Evolutionary conservation across 2,113 vertebrate genomes (phyloP), one percentile per base, ranked within the genome.

Genomic region (Notothenia coriiceps): DNA sequence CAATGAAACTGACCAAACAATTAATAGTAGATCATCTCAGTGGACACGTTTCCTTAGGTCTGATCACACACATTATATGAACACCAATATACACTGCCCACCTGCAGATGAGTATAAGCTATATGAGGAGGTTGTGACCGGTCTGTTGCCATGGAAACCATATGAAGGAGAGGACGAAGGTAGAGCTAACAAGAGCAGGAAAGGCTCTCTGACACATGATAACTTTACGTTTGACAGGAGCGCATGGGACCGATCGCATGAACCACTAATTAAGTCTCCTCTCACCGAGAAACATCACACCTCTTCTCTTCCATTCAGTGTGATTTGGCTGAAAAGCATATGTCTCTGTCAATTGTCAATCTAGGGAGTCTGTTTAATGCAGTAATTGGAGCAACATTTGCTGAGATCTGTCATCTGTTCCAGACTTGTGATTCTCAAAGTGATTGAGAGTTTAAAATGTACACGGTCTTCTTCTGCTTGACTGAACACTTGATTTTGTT

Each of bases 111-210:
- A 78, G 50, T 47, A 25, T 74, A 29, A 74, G 76, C 5, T 40
- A 63, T 59, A 46, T 80, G 50, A 74, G 10, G 29, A 7, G 60
- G 49, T 56, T 60, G 33, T 59, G 69, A 63, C 51, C 67, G 18
- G 43, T 54, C 35, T 80, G 87, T 93, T 91, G 52, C 91, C 80
- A 83, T 87, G 85, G 88, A 81, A 92, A 93, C 88, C 35, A 60
- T 72, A 80, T 40, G 44, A 2, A 66, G 29, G 43, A 73, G 55
- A 83, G 57, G 46, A 71, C 17, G 44, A 68, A 75, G 1, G 25
- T 33, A 2, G 43, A 50, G 61, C 68, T 87, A 89, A 85, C 64
- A 15, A 89, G 80, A 71, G 17, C 70, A 73, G 52, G 44, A 57
- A 74, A 73, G 66, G 25, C 68, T 68, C 22, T 62, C 63, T 69